These are phyloP conservation scores for Melitaea athalia DNA, from an alignment of 2,888 invertebrate species.

Conservation along the genomic window DNA sequence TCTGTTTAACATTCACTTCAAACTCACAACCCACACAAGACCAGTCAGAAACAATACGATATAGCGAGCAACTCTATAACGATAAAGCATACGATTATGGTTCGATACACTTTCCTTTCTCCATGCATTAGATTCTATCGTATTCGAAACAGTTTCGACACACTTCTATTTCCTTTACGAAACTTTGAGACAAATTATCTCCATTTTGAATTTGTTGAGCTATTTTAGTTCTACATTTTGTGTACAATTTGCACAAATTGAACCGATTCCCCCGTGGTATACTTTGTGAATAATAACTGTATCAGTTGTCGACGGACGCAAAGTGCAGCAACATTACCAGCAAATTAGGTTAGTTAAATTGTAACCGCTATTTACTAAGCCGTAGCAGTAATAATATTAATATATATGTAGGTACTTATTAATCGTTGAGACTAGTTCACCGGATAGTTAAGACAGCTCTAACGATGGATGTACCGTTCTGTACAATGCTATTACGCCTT, in stretches of 20 bases:
- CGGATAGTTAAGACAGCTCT: constrained; percentile 15
- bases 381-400: constrained; percentile 44
- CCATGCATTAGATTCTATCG: constrained; percentile 31
- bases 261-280: constrained; percentile 53
- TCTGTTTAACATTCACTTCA: constrained; percentile 55
- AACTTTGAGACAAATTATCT: constrained; percentile 36
- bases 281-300: constrained; percentile 57
- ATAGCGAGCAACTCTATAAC: constrained; percentile 24
- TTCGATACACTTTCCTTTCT: constrained; percentile 34
- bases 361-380: constrained; percentile 64
- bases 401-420: constrained; percentile 32
- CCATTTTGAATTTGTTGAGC: constrained; percentile 24
- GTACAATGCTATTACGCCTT: too few relatives aligned
- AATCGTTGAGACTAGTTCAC: constrained; percentile 21
- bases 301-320: constrained; percentile 61
- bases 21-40: constrained; percentile 45
- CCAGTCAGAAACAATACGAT: constrained; percentile 44
- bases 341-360: constrained; percentile 71
- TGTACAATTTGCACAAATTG: constrained; percentile 46
- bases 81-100: constrained; percentile 32
- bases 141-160: constrained; percentile 28
- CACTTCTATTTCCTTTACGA: constrained; percentile 29
- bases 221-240: constrained; percentile 40
- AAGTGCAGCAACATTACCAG: constrained; percentile 59
- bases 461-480: constrained; percentile 5